Evolutionary conservation across 2,888 invertebrate species (phyloP).

Genomic region (Dione juno): DNA sequence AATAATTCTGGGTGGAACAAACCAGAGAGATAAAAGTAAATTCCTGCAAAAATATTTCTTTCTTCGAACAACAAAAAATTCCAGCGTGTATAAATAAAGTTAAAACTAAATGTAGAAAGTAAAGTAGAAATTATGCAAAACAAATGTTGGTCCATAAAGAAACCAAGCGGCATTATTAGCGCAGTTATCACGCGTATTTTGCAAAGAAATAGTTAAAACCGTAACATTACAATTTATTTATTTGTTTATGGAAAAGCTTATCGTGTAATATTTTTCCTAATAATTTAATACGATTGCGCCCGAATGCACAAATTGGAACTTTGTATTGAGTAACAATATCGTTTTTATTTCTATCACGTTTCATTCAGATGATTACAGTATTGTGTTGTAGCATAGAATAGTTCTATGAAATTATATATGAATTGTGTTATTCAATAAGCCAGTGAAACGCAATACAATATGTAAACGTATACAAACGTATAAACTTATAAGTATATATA

Average conservation of each 20-base stretch:
- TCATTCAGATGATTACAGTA: not conserved
- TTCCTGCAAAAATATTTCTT: no score
- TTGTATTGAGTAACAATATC: not conserved
- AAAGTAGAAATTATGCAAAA: no score
- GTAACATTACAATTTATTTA: not conserved
- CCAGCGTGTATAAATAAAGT: not conserved
- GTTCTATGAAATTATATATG: not conserved
- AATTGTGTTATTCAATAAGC: no score
- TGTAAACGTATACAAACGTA: no score
- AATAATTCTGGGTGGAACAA: no score
- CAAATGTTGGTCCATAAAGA: conserved; percentile 10
- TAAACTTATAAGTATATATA: no score
- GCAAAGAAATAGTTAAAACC: not conserved
- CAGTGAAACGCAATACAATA: no score
- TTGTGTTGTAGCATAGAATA: not conserved
- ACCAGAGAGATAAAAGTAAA: no score
- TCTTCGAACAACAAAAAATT: not conserved
- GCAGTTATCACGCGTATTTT: conserved; percentile 3
- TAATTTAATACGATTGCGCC: not conserved
- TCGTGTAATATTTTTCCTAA: conserved; percentile 3
- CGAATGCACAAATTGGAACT: conserved; percentile 1
- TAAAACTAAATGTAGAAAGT: no score
- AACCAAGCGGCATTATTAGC: conserved; percentile 23
- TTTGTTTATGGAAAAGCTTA: not conserved
- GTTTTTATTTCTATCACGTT: not conserved